These are phyloP conservation scores for Calidris pugnax DNA, from an alignment of 2,113 vertebrate genomes.

Conservation along the genomic window DNA sequence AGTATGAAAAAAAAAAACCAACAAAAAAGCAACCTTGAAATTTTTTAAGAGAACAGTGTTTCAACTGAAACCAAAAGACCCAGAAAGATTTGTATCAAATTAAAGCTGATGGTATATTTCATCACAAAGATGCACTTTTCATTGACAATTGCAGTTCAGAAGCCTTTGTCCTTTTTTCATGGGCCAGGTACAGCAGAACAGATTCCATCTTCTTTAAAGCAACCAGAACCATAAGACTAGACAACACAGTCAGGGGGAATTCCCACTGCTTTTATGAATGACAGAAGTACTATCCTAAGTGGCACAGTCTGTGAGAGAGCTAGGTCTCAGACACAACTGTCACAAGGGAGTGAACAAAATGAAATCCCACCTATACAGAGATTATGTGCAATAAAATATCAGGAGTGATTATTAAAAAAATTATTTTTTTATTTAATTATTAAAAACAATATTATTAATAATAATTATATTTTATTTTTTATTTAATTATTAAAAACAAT, in stretches of 20 bases:
- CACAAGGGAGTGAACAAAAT: neutral
- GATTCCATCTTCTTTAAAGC: neutral
- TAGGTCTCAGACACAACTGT: neutral
- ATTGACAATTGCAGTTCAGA: neutral
- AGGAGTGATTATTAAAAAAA: neutral
- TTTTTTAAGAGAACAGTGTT: neutral
- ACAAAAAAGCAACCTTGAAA: too few relatives aligned
- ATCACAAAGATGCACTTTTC: neutral
- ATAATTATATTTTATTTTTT: too few relatives aligned
- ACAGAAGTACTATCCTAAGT: neutral
- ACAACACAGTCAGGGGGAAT: neutral
- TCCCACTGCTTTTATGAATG: neutral
- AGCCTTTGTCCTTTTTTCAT: neutral
- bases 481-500: too few relatives aligned
- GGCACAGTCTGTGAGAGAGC: neutral
- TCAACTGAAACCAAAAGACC: neutral
- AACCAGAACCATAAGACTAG: neutral
- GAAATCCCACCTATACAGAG: neutral
- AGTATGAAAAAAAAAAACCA: neutral
- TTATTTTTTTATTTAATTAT: too few relatives aligned
- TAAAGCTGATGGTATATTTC: neutral
- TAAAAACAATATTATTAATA: too few relatives aligned
- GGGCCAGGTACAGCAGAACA: fast-evolving
- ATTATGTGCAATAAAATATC: neutral
- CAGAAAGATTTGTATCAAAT: neutral